Evolutionary conservation across 2,113 vertebrate species (phyloP).

Genomic region (Oreotrochilus melanogaster): DNA sequence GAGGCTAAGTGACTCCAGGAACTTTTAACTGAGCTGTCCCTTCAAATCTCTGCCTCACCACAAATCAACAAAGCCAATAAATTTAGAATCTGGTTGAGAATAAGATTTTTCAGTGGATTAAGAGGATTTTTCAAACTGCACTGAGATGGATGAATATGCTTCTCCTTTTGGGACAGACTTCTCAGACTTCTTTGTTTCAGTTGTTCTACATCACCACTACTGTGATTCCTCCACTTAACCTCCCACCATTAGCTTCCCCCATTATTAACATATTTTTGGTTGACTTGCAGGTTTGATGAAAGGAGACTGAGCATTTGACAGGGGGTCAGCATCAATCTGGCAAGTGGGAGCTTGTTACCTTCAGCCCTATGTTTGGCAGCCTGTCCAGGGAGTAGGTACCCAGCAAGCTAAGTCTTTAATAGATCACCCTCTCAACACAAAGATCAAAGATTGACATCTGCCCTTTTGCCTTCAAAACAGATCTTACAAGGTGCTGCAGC

Average conservation of each 20-base stretch:
- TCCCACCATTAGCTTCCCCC: not conserved
- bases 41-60: not conserved
- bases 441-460: slow-evolving; percentile 35
- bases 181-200: not conserved
- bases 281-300: not conserved
- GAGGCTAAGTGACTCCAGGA: not conserved
- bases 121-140: not conserved
- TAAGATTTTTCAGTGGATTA: not conserved
- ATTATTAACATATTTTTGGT: not conserved
- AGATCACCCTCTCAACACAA: slow-evolving; percentile 1
- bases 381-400: not conserved
- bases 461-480: slow-evolving; percentile 25
- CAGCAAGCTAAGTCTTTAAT: slow-evolving; percentile 6
- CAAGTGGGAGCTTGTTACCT: slow-evolving; percentile 1
- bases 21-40: not conserved
- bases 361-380: not conserved
- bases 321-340: not conserved
- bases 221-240: accelerated
- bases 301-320: not conserved
- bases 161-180: not conserved
- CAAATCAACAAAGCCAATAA: accelerated
- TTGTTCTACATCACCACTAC: not conserved
- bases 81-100: not conserved
- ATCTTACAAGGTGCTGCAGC: not conserved
- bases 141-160: not conserved